A percentile compares a stretch with the other conserved stretches of the same genome.
Conservation (phyloP, 2,113 vertebrate species). For the Pterophyllum scalare region DNA sequence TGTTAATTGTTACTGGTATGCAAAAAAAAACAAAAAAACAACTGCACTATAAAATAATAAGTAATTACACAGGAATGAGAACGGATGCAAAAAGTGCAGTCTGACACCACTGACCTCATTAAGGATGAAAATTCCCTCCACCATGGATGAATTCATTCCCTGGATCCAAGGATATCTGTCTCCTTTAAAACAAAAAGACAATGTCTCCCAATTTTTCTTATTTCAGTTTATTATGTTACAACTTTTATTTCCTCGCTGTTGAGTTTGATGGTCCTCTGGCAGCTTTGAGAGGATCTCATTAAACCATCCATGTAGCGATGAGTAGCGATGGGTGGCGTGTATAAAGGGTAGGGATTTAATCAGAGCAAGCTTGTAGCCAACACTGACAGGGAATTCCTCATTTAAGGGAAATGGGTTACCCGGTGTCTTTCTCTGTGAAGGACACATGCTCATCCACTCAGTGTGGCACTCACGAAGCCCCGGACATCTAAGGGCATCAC, state of each 20-base stretch:
- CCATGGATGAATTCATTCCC: neutral
- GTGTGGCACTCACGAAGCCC: neutral
- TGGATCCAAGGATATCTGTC: neutral
- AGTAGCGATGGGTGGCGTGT: neutral
- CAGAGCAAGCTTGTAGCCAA: rapidly evolving
- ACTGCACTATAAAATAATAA: rapidly evolving
- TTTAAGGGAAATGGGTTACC: neutral
- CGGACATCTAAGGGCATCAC: no score
- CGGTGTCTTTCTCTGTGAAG: neutral
- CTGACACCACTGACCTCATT: neutral
- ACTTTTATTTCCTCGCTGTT: neutral
- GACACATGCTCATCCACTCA: neutral
- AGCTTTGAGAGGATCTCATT: neutral
- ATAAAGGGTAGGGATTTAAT: neutral
- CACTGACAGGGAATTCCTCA: neutral
- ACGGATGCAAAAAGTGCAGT: neutral
- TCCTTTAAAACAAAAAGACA: neutral
- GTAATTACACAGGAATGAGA: neutral
- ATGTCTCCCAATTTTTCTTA: rapidly evolving
- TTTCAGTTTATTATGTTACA: neutral
- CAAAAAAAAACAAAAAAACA: no score
- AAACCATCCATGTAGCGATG: neutral
- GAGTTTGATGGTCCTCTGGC: neutral
- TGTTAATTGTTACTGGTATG: no score
- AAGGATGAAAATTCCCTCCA: rapidly evolving